Conservation (phyloP, 2,797 vertebrate species). For the Coranthus polyacanthus region DNA sequence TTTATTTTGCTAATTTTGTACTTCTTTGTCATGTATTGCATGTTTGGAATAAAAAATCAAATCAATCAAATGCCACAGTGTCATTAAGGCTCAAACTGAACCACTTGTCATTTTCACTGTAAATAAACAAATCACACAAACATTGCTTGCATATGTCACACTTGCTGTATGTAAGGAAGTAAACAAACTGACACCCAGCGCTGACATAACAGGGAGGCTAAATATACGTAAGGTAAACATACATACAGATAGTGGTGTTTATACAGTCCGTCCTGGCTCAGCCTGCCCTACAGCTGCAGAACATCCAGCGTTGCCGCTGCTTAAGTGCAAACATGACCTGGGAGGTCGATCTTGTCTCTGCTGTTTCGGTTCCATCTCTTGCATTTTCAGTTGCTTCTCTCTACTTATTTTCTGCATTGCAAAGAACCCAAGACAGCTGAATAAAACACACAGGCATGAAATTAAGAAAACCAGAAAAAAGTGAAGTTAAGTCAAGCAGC, state of each 20-base stretch:
- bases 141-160: no score
- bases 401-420: slow-evolving; percentile 3
- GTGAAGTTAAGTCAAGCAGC: slow-evolving; percentile 9
- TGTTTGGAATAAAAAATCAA: no score
- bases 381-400: slow-evolving; percentile 1
- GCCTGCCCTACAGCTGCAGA: not conserved
- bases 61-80: no score
- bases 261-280: not conserved
- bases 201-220: not conserved
- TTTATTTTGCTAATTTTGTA: no score
- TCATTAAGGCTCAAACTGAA: not conserved
- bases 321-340: slow-evolving; percentile 14
- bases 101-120: not conserved
- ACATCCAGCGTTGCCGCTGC: not conserved
- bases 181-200: not conserved
- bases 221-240: not conserved
- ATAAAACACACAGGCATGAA: slow-evolving; percentile 5
- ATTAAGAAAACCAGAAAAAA: slow-evolving; percentile 4
- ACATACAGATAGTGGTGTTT: slow-evolving; percentile 2
- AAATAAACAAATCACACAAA: not conserved
- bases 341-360: slow-evolving; percentile 23
- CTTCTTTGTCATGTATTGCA: no score
- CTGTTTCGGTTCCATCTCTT: slow-evolving; percentile 19
- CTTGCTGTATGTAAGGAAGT: not conserved
- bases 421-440: not conserved